Evolutionary conservation across 2,797 vertebrate species (phyloP).

Genomic region (Pangasius djambal): DNA sequence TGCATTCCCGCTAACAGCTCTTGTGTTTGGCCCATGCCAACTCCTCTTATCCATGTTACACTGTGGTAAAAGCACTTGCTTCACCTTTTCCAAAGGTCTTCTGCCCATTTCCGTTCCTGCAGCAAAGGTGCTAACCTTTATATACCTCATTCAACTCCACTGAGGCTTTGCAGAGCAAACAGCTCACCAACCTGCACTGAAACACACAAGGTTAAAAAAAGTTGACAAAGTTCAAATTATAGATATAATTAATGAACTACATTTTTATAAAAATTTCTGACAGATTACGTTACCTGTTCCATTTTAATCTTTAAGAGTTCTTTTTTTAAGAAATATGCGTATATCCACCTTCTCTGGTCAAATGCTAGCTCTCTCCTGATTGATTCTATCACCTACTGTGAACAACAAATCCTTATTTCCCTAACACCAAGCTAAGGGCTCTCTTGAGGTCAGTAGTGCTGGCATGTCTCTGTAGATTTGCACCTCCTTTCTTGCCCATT

Average conservation of each 20-base stretch:
- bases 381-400: not conserved
- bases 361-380: not conserved
- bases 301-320: not conserved
- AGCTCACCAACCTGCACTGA: not conserved
- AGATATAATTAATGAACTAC: not conserved
- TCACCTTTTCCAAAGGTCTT: not conserved
- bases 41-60: not conserved
- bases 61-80: not conserved
- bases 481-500: not conserved
- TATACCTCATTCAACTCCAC: not conserved
- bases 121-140: not conserved
- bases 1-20: not conserved
- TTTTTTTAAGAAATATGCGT: not conserved
- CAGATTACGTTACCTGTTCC: not conserved
- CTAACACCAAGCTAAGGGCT: not conserved
- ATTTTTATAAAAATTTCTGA: not conserved
- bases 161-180: not conserved
- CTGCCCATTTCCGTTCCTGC: not conserved
- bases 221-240: not conserved
- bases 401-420: not conserved
- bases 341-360: not conserved
- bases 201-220: not conserved
- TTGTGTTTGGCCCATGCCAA: not conserved
- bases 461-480: not conserved
- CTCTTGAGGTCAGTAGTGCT: not conserved